phyloP scores from a whole-genome alignment of 2,113 vertebrate species.

The Varanus komodoensis region DNA sequence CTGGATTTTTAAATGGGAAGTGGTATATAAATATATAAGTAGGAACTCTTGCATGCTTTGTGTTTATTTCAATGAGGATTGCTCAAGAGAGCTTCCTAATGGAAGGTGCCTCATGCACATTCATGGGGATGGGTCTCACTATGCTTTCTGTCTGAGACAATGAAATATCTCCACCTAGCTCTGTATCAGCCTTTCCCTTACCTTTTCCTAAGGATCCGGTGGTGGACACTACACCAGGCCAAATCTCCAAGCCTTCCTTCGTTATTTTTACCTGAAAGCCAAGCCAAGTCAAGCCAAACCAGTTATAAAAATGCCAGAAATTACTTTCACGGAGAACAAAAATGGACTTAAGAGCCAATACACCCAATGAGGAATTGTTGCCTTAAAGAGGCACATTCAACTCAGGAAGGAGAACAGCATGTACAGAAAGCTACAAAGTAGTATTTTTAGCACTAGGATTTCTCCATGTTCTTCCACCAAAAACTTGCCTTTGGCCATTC shows the following conservation, averaged over 20 bases:
- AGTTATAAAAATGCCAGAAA: not conserved
- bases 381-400: not conserved
- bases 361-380: not conserved
- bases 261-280: conserved; percentile 22
- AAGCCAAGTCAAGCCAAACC: not conserved
- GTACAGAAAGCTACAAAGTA: not conserved
- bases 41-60: not conserved
- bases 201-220: not conserved
- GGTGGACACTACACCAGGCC: not conserved
- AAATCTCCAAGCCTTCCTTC: not conserved
- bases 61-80: not conserved
- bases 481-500: not conserved
- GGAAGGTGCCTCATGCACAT: not conserved
- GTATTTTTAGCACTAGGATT: not conserved
- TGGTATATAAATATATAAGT: too few relatives aligned
- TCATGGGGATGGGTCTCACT: not conserved
- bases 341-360: not conserved
- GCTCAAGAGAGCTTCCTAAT: not conserved
- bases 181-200: not conserved
- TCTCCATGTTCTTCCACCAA: not conserved
- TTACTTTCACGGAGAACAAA: too few relatives aligned
- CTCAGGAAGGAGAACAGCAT: not conserved
- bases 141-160: not conserved
- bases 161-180: not conserved
- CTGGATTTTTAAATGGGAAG: too few relatives aligned